These are phyloP conservation scores for Aphidoletes aphidimyza DNA, from an alignment of 2,888 invertebrate species.

Conservation along the genomic window DNA sequence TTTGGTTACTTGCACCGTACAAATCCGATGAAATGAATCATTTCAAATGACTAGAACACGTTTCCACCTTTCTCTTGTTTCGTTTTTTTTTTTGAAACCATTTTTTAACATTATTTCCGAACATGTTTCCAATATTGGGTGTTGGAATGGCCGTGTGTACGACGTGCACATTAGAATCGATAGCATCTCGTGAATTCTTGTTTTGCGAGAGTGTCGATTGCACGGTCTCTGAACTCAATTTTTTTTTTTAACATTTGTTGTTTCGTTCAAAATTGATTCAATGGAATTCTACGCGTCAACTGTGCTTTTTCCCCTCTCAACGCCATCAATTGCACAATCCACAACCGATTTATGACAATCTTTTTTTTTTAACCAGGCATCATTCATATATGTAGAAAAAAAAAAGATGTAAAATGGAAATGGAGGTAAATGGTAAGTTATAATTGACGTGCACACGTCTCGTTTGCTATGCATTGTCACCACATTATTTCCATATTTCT, in stretches of 20 bases:
- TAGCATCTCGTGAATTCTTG: background rate
- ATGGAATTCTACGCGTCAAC: background rate
- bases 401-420: background rate
- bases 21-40: background rate
- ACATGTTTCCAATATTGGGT: no score
- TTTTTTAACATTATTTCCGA: no score
- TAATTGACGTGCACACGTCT: slow-evolving; percentile 11
- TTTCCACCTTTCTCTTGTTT: background rate
- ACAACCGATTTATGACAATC: background rate
- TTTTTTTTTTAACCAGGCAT: background rate
- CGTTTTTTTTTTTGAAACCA: no score
- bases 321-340: slow-evolving; percentile 5
- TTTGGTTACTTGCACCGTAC: background rate
- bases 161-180: background rate
- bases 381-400: background rate
- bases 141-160: background rate
- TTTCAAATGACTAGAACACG: background rate
- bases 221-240: slow-evolving; percentile 11
- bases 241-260: no score
- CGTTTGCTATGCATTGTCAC: background rate
- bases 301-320: background rate
- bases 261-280: background rate
- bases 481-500: background rate
- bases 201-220: background rate
- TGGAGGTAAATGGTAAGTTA: background rate